phyloP scores from a whole-genome alignment of 2,888 invertebrate species.

The Epistrophe eligans region DNA sequence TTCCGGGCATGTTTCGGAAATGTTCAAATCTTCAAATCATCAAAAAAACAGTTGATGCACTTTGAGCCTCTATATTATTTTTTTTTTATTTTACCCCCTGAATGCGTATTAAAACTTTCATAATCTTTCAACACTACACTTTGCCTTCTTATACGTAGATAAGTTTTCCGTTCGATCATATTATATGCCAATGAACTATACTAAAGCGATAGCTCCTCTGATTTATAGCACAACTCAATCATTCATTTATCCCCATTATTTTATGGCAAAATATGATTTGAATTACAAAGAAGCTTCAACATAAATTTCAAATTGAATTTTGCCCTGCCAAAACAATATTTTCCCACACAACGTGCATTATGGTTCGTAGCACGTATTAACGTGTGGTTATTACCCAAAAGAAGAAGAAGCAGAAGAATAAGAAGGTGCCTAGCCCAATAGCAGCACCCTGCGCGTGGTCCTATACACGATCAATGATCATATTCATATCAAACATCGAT shows the following conservation, averaged over 20 bases:
- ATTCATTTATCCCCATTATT: conserved; percentile 58
- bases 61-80: neutral
- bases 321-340: conserved; percentile 41
- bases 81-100: neutral
- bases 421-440: conserved; percentile 35
- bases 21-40: too few relatives aligned
- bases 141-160: neutral
- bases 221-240: conserved; percentile 60
- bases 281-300: conserved; percentile 39
- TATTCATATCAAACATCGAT: conserved; percentile 73
- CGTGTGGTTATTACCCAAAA: conserved; percentile 22
- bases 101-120: neutral
- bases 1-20: too few relatives aligned
- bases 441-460: conserved; percentile 57
- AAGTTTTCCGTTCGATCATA: neutral
- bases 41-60: neutral
- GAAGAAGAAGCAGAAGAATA: neutral
- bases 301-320: conserved; percentile 39
- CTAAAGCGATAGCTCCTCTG: conserved; percentile 42
- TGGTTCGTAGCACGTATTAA: conserved; percentile 66
- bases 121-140: neutral
- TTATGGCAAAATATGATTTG: conserved; percentile 68
- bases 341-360: conserved; percentile 65
- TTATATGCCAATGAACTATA: conserved; percentile 56
- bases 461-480: conserved; percentile 64